phyloP scores from a whole-genome alignment of 1,140 invertebrate species.

The Lasioglossum albipes region DNA sequence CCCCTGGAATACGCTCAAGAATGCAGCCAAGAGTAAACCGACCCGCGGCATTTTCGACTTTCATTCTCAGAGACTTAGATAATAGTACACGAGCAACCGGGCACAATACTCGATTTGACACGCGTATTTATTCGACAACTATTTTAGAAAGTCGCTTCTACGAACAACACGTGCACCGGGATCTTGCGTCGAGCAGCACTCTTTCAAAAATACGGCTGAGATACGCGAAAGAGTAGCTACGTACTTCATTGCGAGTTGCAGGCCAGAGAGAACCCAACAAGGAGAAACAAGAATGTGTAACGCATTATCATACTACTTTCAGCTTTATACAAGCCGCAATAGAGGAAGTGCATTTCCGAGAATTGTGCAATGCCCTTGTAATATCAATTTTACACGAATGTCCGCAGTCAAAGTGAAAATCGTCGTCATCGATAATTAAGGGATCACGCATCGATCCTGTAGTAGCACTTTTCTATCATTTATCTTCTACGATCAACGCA shows the following conservation, averaged over 20 bases:
- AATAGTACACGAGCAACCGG: not conserved
- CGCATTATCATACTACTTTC: too few relatives aligned
- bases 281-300: too few relatives aligned
- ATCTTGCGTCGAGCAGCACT: not conserved
- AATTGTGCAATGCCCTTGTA: too few relatives aligned
- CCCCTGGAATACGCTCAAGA: not conserved
- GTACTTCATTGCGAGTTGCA: not conserved
- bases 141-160: slow-evolving; percentile 34
- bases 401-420: too few relatives aligned
- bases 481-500: slow-evolving; percentile 1
- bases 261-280: too few relatives aligned
- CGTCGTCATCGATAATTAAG: not conserved
- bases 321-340: too few relatives aligned
- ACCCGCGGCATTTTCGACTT: slow-evolving; percentile 2
- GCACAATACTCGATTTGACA: slow-evolving; percentile 22
- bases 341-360: too few relatives aligned
- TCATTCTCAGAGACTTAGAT: slow-evolving; percentile 20
- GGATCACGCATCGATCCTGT: slow-evolving; percentile 4
- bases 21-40: slow-evolving; percentile 5
- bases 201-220: not conserved
- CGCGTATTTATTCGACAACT: slow-evolving; percentile 26
- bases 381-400: too few relatives aligned
- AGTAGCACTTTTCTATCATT: not conserved
- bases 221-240: not conserved
- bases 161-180: slow-evolving; percentile 13